Percentiles rank a stretch among this genome's conserved stretches.
phyloP scores from a whole-genome alignment of 1,140 invertebrate genomes.

The Ganaspis sp. region DNA sequence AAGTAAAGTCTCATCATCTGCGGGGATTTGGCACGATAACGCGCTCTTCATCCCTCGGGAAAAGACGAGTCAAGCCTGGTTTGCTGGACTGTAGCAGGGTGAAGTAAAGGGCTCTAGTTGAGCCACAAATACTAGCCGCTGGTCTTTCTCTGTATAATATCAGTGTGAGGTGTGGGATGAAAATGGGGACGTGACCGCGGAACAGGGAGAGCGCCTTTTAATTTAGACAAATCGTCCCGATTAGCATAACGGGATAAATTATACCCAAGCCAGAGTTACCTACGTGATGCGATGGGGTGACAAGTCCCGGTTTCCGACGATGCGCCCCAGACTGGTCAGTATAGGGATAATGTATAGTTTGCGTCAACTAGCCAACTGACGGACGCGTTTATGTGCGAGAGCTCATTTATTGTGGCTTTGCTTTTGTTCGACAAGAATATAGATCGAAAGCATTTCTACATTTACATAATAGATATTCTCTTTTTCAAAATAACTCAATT shows the following conservation, averaged over 20 bases:
- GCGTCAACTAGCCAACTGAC: slow-evolving; percentile 8
- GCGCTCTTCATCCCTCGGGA: slow-evolving; percentile 61
- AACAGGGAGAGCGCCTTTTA: slow-evolving; percentile 75
- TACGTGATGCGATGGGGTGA: slow-evolving; percentile 59
- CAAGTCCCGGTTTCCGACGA: slow-evolving; percentile 46
- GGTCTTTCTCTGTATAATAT: slow-evolving; percentile 24
- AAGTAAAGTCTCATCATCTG: slow-evolving; percentile 76
- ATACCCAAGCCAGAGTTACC: slow-evolving; percentile 55
- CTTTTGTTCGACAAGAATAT: background rate
- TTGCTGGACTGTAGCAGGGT: slow-evolving; percentile 44
- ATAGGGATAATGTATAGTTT: slow-evolving; percentile 32
- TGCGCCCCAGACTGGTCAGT: slow-evolving; percentile 7
- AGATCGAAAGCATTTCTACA: background rate
- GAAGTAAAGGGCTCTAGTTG: slow-evolving; percentile 19
- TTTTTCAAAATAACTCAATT: too few relatives aligned
- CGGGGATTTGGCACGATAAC: slow-evolving; percentile 75
- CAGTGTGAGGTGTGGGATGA: slow-evolving; percentile 34
- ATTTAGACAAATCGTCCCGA: slow-evolving; percentile 78
- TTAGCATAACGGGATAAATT: slow-evolving; percentile 78
- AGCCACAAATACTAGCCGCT: slow-evolving; percentile 16
- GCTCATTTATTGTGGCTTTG: slow-evolving; percentile 20
- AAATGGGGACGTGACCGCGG: slow-evolving; percentile 66
- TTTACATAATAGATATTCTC: background rate
- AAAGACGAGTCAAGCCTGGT: slow-evolving; percentile 45
- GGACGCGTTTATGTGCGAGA: slow-evolving; percentile 10